Evolutionary conservation across 2,113 vertebrate species (phyloP).

Genomic region (Pampusana beccarii): DNA sequence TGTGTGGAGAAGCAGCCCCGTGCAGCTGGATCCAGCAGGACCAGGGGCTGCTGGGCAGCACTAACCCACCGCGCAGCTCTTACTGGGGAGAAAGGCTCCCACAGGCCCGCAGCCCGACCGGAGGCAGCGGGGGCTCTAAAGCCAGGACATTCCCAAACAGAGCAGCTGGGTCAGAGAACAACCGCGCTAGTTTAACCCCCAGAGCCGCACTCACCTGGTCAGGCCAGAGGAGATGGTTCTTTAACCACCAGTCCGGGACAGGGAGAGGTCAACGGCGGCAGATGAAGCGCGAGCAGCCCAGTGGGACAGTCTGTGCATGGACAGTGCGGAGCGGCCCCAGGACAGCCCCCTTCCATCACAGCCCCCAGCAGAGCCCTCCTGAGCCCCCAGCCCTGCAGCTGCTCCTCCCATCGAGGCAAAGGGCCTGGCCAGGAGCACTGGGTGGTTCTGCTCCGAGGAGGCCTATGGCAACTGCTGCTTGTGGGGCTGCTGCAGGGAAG

Average conservation of each 20-base stretch:
- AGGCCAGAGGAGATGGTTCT: neutral
- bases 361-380: too few relatives aligned
- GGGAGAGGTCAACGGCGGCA: accelerated
- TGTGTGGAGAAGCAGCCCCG: accelerated
- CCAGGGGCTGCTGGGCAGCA: neutral
- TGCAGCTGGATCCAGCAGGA: too few relatives aligned
- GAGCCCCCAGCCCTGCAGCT: too few relatives aligned
- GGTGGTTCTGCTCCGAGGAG: neutral
- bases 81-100: too few relatives aligned
- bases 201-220: accelerated
- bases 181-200: too few relatives aligned
- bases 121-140: neutral
- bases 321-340: accelerated
- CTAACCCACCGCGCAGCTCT: accelerated
- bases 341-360: too few relatives aligned
- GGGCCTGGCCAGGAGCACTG: too few relatives aligned
- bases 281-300: too few relatives aligned
- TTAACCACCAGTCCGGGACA: neutral
- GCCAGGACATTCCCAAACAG: neutral
- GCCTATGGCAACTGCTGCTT: accelerated
- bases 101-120: accelerated
- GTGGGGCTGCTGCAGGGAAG: too few relatives aligned
- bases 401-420: too few relatives aligned
- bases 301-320: neutral
- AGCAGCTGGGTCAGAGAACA: accelerated